Base-by-base conservation (phyloP, 2,888 invertebrate genomes). In the Rhingia rostrata region DNA sequence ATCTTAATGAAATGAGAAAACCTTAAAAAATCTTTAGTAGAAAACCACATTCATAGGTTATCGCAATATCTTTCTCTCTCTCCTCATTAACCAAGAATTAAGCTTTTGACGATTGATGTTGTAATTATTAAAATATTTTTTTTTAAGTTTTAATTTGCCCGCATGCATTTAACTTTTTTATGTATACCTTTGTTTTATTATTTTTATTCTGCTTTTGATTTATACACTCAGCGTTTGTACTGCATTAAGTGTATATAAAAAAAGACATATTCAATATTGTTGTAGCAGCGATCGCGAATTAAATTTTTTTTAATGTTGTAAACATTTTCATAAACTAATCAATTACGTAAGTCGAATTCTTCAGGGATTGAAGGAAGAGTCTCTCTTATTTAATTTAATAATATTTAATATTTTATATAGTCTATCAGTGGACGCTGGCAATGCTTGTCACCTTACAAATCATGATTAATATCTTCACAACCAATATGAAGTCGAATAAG, bases 231-330 rank as follows among this genome's bases (percentile, higher is more conserved):
- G 61, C 22, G 80, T 88, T 87, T 87, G 67, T 45, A 79, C 54
- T 72, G 72, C 49, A 72, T 64, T 35, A 90, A 92, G 41, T 60
- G 56, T 49, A 51, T 60, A 51, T 60, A 41, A 60, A 35, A 45
- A 54, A 61, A 32, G 37, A 41, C 43, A 63, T 35, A 66, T 54
- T 54, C 45, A 82, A 61, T 54, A 61, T 72, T 78, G 22, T 74
- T 67, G 12, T 67, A 60, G 12, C 33, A 73, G 53, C 35, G 32
- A 45, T 45, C 53, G 58, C 43, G 51, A 14, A 37, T 74, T 33
- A 41, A 32, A 35, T 49, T 64, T 51, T 32, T 14, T 37, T 22
- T 47, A 22, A 0, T 47, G 45, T 37, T 54, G 39, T 47, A 10
- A 66, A 60, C 43, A 43, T 51, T 58, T 43, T n/a, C 35, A 43